These are phyloP conservation scores for Campoplex capitator DNA, from an alignment of 2,888 invertebrate species.

Conservation along the genomic window DNA sequence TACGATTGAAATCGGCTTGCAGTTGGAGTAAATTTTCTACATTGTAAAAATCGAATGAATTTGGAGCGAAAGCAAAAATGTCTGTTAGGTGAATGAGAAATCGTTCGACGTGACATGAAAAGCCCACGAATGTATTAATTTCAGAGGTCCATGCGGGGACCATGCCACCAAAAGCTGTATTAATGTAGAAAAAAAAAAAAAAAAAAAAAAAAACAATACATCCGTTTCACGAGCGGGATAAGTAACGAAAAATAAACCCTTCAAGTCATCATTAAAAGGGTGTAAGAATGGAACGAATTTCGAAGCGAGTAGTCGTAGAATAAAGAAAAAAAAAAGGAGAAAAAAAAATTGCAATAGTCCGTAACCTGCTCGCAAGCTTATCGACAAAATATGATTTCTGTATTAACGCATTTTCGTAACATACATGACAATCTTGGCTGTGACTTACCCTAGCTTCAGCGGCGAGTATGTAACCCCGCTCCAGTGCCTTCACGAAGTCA, in stretches of 20 bases:
- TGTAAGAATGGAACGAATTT: slow-evolving; percentile 41
- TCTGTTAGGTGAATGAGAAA: background rate
- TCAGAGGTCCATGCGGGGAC: slow-evolving; percentile 77
- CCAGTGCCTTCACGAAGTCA: slow-evolving; percentile 94
- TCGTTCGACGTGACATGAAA: slow-evolving; percentile 38
- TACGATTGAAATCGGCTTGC: background rate
- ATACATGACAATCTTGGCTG: slow-evolving; percentile 60
- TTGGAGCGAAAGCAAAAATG: slow-evolving; percentile 1
- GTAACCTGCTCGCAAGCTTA: slow-evolving; percentile 78
- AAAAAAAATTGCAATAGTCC: slow-evolving; percentile 76
- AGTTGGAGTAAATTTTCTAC: background rate
- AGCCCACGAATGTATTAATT: slow-evolving; percentile 63
- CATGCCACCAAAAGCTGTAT: slow-evolving; percentile 78
- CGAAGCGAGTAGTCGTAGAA: slow-evolving; percentile 39
- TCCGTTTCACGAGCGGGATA: slow-evolving; percentile 6
- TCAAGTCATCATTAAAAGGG: slow-evolving; percentile 64
- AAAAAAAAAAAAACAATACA: background rate
- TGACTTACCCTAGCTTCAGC: slow-evolving; percentile 97
- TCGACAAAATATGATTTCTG: slow-evolving; percentile 25
- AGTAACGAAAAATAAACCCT: slow-evolving; percentile 65
- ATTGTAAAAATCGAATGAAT: slow-evolving; percentile 17
- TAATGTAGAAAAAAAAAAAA: slow-evolving; percentile 47
- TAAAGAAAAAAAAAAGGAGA: slow-evolving; percentile 57
- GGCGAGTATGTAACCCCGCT: slow-evolving; percentile 94
- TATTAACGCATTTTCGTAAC: slow-evolving; percentile 28